These are phyloP conservation scores for Hexactinellida sp. DNA, from an alignment of 37 sponge, comb jelly and placozoan genomes.

Conservation along the genomic window DNA sequence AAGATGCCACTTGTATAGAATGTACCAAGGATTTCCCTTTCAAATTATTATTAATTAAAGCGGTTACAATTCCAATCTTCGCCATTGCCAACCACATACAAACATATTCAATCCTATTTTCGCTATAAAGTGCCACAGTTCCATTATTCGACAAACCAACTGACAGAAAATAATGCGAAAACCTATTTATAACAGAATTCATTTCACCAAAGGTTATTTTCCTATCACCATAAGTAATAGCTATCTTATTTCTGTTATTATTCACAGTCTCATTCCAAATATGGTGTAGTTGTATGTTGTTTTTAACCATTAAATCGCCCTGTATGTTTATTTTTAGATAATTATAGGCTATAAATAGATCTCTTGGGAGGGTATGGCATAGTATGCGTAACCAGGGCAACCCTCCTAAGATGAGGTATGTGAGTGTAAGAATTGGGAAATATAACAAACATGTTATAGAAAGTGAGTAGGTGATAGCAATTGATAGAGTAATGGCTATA, in stretches of 20 bases:
- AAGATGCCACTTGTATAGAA: conserved; percentile 19
- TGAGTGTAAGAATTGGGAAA: neutral
- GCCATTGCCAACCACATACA: conserved; percentile 42
- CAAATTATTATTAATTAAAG: conserved; percentile 35
- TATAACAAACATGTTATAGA: neutral
- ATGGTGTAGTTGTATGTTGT: conserved; percentile 10
- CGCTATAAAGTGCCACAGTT: conserved; percentile 41
- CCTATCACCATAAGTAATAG: conserved; percentile 39
- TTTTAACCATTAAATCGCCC: neutral
- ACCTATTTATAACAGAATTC: conserved; percentile 25
- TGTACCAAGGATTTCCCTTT: conserved; percentile 30
- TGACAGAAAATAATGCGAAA: conserved; percentile 24
- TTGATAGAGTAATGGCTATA: neutral
- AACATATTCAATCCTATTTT: conserved; percentile 56
- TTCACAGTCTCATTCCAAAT: conserved; percentile 21
- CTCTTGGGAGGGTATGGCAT: neutral
- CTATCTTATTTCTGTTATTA: conserved; percentile 34
- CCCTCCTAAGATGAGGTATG: neutral
- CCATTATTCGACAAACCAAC: conserved; percentile 39
- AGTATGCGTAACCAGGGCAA: conserved; percentile 1
- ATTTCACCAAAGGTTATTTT: conserved; percentile 39
- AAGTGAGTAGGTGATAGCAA: neutral
- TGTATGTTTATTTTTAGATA: neutral
- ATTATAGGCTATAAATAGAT: neutral
- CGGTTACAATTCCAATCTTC: conserved; percentile 36